These are phyloP conservation scores for Aplysia californica DNA, from an alignment of 1,140 invertebrate species.

Conservation along the genomic window DNA sequence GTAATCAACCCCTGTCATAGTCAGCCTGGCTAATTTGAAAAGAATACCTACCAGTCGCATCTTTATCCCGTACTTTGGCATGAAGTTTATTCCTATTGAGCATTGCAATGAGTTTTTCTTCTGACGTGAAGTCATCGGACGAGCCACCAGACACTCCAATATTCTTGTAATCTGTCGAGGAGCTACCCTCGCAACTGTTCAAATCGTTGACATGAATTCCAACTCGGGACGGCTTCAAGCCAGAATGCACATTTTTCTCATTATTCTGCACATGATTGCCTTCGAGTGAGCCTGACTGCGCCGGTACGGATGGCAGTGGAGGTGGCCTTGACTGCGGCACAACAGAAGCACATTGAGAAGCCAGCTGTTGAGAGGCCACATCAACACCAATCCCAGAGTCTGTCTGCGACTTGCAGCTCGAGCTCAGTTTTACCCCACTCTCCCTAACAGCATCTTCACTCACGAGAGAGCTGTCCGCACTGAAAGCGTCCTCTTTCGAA, in stretches of 20 bases:
- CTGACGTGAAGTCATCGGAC: conserved; percentile 54
- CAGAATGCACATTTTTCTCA: conserved; percentile 42
- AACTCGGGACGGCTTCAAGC: conserved; percentile 37
- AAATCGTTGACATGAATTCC: conserved; percentile 58
- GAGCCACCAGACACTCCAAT: conserved; percentile 33
- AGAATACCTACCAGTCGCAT: too few species aligned
- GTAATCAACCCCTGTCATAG: too few species aligned
- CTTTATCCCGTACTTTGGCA: conserved; percentile 36
- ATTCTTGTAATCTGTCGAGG: conserved; percentile 26
- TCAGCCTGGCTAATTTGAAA: too few species aligned
- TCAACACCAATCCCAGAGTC: conserved; percentile 57
- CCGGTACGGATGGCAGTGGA: too few species aligned
- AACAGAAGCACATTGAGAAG: too few species aligned
- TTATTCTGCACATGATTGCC: conserved; percentile 48
- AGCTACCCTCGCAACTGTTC: conserved; percentile 28
- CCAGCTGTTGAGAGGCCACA: conserved; percentile 32
- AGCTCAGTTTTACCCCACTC: conserved; percentile 45
- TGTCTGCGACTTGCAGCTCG: conserved; percentile 50
- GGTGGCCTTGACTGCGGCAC: too few species aligned
- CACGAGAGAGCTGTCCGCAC: conserved; percentile 46
- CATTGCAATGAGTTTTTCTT: conserved; percentile 55
- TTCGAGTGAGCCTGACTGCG: neutral
- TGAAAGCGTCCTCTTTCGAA: conserved; percentile 44
- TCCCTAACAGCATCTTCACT: conserved; percentile 45
- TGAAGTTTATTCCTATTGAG: conserved; percentile 57